These are phyloP conservation scores for Artibeus jamaicensis DNA, from an alignment of 2,797 vertebrate species.

Conservation along the genomic window DNA sequence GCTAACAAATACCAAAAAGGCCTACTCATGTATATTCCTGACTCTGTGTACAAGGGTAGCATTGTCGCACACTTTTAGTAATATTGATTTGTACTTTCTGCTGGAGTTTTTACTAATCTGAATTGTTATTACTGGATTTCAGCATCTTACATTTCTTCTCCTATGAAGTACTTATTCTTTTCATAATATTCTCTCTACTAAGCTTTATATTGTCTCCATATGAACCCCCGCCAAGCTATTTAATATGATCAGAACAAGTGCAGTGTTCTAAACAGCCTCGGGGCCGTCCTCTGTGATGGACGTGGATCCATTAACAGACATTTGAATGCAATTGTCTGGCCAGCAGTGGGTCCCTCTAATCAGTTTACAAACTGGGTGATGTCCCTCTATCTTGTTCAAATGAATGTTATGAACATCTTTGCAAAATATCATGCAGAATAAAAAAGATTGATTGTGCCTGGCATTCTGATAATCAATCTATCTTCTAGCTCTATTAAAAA, in stretches of 20 bases:
- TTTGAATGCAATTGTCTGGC: not conserved
- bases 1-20: not conserved
- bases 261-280: not conserved
- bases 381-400: not conserved
- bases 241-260: not conserved
- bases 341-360: not conserved
- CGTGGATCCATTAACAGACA: not conserved
- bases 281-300: not conserved
- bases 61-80: not conserved
- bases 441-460: not conserved
- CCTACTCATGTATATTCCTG: not conserved
- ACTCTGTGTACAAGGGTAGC: not conserved
- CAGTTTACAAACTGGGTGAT: not conserved
- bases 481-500: not conserved
- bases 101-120: slow-evolving; percentile 6
- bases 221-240: not conserved
- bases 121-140: not conserved
- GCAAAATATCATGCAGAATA: not conserved
- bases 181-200: not conserved
- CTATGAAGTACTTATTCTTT: slow-evolving; percentile 5
- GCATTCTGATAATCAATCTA: not conserved
- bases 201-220: not conserved
- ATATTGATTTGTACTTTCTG: not conserved
- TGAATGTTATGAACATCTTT: not conserved
- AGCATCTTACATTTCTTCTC: not conserved